Evolutionary conservation across 53 echinoderm and acorn worm genomes (phyloP).

Genomic region (Crossaster papposus): DNA sequence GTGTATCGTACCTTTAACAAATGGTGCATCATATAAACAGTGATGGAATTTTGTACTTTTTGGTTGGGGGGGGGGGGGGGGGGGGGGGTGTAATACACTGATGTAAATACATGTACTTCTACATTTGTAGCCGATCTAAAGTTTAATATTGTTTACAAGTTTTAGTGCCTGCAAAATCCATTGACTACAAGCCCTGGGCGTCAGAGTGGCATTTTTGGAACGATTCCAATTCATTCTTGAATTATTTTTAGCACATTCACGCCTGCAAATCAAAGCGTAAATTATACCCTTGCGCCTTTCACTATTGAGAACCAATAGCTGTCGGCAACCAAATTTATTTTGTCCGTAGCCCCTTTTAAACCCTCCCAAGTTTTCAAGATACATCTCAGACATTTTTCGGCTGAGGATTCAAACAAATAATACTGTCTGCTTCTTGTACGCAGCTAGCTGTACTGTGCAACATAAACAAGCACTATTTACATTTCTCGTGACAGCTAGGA

Average conservation of each 20-base stretch:
- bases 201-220: not conserved
- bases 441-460: not conserved
- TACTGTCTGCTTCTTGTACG: not conserved
- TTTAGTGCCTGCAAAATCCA: not conserved
- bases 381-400: not conserved
- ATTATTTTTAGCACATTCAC: not conserved
- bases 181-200: not conserved
- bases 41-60: too few species aligned
- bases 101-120: too few species aligned
- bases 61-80: too few species aligned
- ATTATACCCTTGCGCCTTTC: constrained; percentile 14
- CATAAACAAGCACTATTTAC: not conserved
- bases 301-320: not conserved
- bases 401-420: not conserved
- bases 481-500: not conserved
- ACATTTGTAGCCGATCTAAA: not conserved
- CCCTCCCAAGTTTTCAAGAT: not conserved
- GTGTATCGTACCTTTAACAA: too few species aligned
- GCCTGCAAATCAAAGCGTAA: constrained; percentile 9
- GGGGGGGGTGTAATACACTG: too few species aligned
- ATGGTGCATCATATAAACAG: too few species aligned
- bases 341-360: not conserved
- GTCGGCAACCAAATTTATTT: not conserved
- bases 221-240: not conserved
- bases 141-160: not conserved